Conservation (phyloP, 2,888 invertebrate species). For the Rosalia funebris region DNA sequence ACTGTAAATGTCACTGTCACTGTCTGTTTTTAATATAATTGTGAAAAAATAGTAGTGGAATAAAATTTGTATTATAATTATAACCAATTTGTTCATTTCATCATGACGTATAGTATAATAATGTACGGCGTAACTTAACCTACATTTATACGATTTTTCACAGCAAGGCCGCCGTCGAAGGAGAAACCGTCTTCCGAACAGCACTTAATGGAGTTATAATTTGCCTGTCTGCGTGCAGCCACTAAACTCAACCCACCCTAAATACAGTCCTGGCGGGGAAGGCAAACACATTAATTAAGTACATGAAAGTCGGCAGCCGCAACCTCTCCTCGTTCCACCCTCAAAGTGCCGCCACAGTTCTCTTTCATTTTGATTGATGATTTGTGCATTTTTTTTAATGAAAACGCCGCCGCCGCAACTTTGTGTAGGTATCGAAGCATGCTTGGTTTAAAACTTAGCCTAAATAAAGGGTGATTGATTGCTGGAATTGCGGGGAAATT, state of each 20-base stretch:
- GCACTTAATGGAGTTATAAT: not conserved
- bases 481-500: constrained; percentile 38
- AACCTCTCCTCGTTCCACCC: constrained; percentile 37
- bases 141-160: too few relatives aligned
- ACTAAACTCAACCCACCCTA: not conserved
- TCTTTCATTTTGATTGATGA: constrained; percentile 44
- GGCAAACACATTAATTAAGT: constrained; percentile 44
- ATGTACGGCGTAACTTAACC: too few relatives aligned
- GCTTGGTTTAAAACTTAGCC: constrained; percentile 26
- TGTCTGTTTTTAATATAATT: too few relatives aligned
- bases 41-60: too few relatives aligned
- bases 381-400: constrained; percentile 39
- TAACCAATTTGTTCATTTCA: too few relatives aligned
- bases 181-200: not conserved
- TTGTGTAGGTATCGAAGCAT: constrained; percentile 40
- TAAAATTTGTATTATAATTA: too few relatives aligned
- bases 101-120: too few relatives aligned
- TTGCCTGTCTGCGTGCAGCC: not conserved
- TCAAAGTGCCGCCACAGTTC: constrained; percentile 39
- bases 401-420: constrained; percentile 40
- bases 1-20: too few relatives aligned
- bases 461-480: constrained; percentile 45
- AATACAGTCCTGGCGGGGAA: constrained; percentile 21
- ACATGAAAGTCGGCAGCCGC: constrained; percentile 42
- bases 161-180: too few relatives aligned